Evolutionary conservation across 2,797 vertebrate genomes (phyloP), one percentile per base, ranked within the genome.

Genomic region (Arrhamphus sclerolepis): DNA sequence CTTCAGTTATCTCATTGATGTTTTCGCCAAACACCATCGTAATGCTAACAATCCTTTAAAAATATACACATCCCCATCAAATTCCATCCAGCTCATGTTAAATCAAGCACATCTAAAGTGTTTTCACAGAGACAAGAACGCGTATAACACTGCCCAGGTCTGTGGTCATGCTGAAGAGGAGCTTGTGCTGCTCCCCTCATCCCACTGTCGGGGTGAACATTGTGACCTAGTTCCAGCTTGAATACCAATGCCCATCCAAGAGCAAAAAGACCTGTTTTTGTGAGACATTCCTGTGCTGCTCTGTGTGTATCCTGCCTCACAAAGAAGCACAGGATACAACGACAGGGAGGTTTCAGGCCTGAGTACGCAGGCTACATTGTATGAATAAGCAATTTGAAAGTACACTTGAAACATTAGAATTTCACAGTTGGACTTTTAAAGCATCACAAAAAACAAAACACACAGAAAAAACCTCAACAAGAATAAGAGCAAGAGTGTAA

Each of bases 181-280:
- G 85, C 66, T 62, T 77, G 62, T 40, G 62, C 75, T 67, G 68
- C 78, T 84, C 86, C 67, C 81, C 59, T 87, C 81, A 77, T 89
- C 81, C 60, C 75, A 82, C 82, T 81, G 84, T 82, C 70, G 83
- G 84, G 88, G 83, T 87, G 83, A 83, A 89, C 82, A 85, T 53
- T 75, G 79, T 91, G 90, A 91, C 89, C 90, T 88, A 93, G 84
- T 89, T 92, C 80, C 77, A 84, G 82, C 64, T n/a, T 74, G 68
- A 91, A 84, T 85, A 85, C 84, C 83, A 76, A 80, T 83, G 73
- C 72, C 73, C 28, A 44, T 87, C 82, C 87, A 87, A 83, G 70
- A 86, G 75, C 81, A 56, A 83, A n/a, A 80, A 84, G 72, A 80
- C 65, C 66, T 79, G 85, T 83, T 83, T 89, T 89, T 84, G 88